Evolutionary conservation across 2,113 vertebrate genomes (phyloP).

Genomic region (Lutjanus erythropterus): DNA sequence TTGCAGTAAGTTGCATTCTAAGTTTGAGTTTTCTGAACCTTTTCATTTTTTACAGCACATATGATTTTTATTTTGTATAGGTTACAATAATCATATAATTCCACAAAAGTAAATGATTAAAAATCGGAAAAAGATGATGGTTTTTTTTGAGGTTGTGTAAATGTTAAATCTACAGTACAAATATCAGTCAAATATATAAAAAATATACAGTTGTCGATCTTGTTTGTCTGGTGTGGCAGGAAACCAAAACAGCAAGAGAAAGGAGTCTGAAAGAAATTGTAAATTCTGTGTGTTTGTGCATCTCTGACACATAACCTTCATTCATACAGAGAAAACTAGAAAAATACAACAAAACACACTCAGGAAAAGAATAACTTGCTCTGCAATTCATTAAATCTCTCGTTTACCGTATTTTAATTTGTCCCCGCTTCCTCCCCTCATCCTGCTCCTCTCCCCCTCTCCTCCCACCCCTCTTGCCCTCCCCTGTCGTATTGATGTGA

Average conservation of each 20-base stretch:
- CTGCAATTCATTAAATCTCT: constrained; percentile 56
- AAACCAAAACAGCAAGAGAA: not conserved
- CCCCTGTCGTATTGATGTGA: constrained; percentile 66
- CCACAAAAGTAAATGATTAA: not conserved
- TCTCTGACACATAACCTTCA: not conserved
- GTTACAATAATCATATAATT: not conserved
- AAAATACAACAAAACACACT: not conserved
- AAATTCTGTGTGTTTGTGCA: not conserved
- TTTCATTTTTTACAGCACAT: too few species aligned
- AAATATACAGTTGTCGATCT: not conserved
- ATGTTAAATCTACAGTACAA: not conserved
- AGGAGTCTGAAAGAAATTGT: not conserved
- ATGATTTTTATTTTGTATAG: too few species aligned
- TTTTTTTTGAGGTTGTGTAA: not conserved
- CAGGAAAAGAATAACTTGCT: constrained; percentile 10
- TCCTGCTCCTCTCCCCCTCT: constrained; percentile 10
- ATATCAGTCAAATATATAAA: not conserved
- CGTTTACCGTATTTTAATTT: constrained; percentile 65
- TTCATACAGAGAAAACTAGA: not conserved
- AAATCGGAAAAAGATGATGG: too few species aligned
- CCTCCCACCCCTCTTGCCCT: constrained; percentile 15
- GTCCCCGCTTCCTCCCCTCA: constrained; percentile 30
- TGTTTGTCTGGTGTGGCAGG: not conserved
- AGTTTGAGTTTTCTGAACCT: too few species aligned
- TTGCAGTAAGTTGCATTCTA: too few species aligned